Base-by-base conservation (phyloP, 1,140 invertebrate genomes). In the Drosophila grimshawi region DNA sequence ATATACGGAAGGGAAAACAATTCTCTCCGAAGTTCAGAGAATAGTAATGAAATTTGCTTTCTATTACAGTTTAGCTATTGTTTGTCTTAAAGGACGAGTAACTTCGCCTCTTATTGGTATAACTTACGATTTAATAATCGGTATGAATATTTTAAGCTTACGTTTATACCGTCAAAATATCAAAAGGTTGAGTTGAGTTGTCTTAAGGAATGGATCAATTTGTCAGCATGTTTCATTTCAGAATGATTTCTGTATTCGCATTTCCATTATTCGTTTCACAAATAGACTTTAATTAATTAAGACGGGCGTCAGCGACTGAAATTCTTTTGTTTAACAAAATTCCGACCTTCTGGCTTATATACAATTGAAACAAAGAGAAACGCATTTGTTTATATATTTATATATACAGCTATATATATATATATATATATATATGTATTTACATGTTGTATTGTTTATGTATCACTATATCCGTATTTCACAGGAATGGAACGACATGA, bases 401-500 rank as follows among this genome's bases (percentile, higher is more conserved):
- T 4, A 43, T 43, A 43, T 43, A 43, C 10, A 43, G 7, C 5
- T 5, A 37, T 37, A 6, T n/a, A 3, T 43, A 43, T 41, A 41
- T 41, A 41, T n/a, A 41, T 41, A n/a, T n/a, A 8, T 10, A 33
- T 33, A 33, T 35, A 48, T 11, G 56, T 45, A 62, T 52, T 49
- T 57, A 67, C 33, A 68, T 59, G 27, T 74, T 53, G 43, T 53
- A 6, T 59, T 55, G 10, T 66, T 74, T 33, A 57, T 48, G 5
- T 59, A 51, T 65, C 11, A 8, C 7, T 8, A 39, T 11, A 37
- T 45, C 2, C 30, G 1, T 61, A 6, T 41, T 51, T 72, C 96
- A 0, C 96, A 98, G 93, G 95, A 95, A 68, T 98, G 97, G 97
- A 97, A 95, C 48, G 97, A 98, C 92, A 95, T 97, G 90, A 97